A percentile compares a stretch with the other conserved stretches of the same genome.
Evolutionary conservation across 1,140 invertebrate species (phyloP).

Genomic region (Pristionchus pacificus): DNA sequence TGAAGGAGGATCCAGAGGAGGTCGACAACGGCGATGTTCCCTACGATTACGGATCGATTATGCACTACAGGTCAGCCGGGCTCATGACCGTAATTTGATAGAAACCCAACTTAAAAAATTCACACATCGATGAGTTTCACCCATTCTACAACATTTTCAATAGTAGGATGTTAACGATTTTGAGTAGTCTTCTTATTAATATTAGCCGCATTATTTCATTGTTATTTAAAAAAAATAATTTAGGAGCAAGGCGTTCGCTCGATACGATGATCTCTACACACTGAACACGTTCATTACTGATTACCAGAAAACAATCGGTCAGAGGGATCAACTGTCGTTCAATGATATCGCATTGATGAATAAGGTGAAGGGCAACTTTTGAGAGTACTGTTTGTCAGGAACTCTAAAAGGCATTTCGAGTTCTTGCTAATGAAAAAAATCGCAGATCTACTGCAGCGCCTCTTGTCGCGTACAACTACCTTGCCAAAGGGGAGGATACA

Average conservation of each 20-base stretch:
- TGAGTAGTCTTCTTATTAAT: too few species aligned
- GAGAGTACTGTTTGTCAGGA: too few species aligned
- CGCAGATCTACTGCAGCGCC: conserved; percentile 46
- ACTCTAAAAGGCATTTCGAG: too few species aligned
- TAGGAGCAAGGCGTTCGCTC: conserved; percentile 55
- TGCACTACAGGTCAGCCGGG: conserved; percentile 52
- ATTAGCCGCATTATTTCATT: too few species aligned
- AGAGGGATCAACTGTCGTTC: conserved; percentile 56
- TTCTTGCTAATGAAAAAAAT: too few species aligned
- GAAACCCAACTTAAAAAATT: too few species aligned
- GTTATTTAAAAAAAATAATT: conserved; percentile 18
- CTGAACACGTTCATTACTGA: conserved; percentile 53
- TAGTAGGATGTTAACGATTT: too few species aligned
- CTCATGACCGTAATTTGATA: too few species aligned
- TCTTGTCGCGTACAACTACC: conserved; percentile 49
- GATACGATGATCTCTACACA: conserved; percentile 55
- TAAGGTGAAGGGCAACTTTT: conserved; percentile 9
- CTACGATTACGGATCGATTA: conserved; percentile 52
- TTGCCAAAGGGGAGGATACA: conserved; percentile 55
- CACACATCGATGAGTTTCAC: too few species aligned
- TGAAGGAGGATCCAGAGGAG: conserved; percentile 56
- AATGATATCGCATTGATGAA: conserved; percentile 57
- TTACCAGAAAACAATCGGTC: conserved; percentile 56
- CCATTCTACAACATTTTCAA: too few species aligned
- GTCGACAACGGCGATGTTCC: conserved; percentile 57